Percentiles rank a stretch among this genome's conserved stretches.
phyloP scores from a whole-genome alignment of 2,113 vertebrate species.

The Platycercus adscitus region DNA sequence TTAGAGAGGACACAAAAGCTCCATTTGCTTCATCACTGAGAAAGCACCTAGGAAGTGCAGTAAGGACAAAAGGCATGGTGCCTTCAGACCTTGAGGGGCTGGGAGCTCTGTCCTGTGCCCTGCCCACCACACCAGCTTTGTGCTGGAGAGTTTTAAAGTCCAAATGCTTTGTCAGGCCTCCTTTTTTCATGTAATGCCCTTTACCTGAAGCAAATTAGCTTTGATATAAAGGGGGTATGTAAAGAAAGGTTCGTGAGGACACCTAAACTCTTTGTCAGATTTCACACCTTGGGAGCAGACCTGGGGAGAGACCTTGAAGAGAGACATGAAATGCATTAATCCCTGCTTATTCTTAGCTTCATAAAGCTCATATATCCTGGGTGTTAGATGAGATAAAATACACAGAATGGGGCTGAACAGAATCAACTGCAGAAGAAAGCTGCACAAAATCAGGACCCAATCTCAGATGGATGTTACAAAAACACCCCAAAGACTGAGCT shows the following conservation, averaged over 20 bases:
- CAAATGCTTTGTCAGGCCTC: not conserved
- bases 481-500: not conserved
- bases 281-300: not conserved
- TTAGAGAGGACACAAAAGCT: slow-evolving; percentile 8
- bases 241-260: not conserved
- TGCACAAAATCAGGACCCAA: not conserved
- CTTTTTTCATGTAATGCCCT: not conserved
- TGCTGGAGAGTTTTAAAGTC: not conserved
- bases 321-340: not conserved
- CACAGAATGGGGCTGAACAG: not conserved
- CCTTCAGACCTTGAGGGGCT: not conserved
- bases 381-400: not conserved
- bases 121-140: not conserved
- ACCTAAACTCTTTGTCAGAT: not conserved
- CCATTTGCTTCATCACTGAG: not conserved
- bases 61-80: not conserved
- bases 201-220: not conserved
- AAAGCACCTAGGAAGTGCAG: not conserved
- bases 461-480: not conserved
- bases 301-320: not conserved
- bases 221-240: not conserved
- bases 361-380: not conserved
- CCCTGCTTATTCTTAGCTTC: not conserved
- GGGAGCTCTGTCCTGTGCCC: not conserved
- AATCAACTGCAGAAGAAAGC: not conserved